Percentiles rank a stretch among this genome's conserved stretches.
Conservation (phyloP, 2,797 vertebrate species). For the Potorous gilbertii region DNA sequence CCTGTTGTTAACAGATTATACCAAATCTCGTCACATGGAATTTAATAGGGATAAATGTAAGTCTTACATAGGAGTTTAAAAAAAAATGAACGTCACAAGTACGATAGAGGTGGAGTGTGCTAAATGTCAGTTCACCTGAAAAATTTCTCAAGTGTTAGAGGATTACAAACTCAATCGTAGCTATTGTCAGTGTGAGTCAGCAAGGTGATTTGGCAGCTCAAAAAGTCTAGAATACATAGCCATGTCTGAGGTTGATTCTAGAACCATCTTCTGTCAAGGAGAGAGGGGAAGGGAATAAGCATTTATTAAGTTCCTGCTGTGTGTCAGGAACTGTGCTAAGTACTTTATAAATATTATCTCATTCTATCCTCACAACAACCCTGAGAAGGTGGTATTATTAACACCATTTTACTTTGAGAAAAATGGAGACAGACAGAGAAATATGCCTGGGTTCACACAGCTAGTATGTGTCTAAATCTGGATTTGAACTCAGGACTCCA, state of each 20-base stretch:
- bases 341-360: background rate
- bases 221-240: background rate
- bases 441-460: background rate
- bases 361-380: conserved; percentile 1
- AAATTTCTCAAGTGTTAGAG: background rate
- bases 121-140: background rate
- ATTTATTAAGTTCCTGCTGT: background rate
- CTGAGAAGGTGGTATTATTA: background rate
- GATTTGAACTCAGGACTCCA: background rate
- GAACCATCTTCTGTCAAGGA: background rate
- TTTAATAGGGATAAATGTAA: background rate
- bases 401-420: background rate
- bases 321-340: background rate
- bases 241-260: background rate
- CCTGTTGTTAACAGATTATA: background rate
- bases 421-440: background rate
- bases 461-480: background rate
- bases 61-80: background rate
- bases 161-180: background rate
- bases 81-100: background rate
- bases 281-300: background rate
- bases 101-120: background rate
- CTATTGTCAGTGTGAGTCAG: background rate
- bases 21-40: background rate
- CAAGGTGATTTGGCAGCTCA: background rate